Conservation (phyloP, 2,888 invertebrate species). For the Ectropis crepuscularia region DNA sequence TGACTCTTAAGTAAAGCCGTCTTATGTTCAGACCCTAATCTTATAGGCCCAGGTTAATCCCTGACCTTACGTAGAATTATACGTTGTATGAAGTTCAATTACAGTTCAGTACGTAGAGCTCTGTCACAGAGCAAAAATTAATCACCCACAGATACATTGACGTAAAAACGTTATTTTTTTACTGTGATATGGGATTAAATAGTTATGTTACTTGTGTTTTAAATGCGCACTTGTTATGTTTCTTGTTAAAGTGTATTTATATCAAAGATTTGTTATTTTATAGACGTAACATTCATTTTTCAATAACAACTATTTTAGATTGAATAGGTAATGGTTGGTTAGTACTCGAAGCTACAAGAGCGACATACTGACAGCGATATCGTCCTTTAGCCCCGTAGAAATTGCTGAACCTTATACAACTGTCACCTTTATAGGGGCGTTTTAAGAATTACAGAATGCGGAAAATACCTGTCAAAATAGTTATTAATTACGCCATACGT, state of each 20-base stretch:
- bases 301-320: no score
- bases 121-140: slow-evolving; percentile 10
- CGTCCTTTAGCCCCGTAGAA: no score
- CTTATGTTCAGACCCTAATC: slow-evolving; percentile 29
- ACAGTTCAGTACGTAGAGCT: slow-evolving; percentile 6
- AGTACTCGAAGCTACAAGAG: no score
- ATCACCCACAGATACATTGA: background rate
- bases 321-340: no score
- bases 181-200: slow-evolving; percentile 6
- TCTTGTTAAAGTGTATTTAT: slow-evolving; percentile 25
- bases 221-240: slow-evolving; percentile 14
- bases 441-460: no score
- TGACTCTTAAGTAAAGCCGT: background rate
- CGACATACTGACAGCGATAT: no score
- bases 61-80: slow-evolving; percentile 58
- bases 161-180: background rate
- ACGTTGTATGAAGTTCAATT: slow-evolving; percentile 14
- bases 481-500: no score
- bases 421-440: no score
- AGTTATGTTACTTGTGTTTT: slow-evolving; percentile 4
- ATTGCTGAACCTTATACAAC: no score
- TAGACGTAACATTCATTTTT: background rate
- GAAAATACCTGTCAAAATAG: no score
- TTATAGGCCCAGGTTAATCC: slow-evolving; percentile 63
- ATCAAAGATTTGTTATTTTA: background rate